Evolutionary conservation across 2,113 vertebrate species (phyloP).

Genomic region (Ictidomys tridecemlineatus): DNA sequence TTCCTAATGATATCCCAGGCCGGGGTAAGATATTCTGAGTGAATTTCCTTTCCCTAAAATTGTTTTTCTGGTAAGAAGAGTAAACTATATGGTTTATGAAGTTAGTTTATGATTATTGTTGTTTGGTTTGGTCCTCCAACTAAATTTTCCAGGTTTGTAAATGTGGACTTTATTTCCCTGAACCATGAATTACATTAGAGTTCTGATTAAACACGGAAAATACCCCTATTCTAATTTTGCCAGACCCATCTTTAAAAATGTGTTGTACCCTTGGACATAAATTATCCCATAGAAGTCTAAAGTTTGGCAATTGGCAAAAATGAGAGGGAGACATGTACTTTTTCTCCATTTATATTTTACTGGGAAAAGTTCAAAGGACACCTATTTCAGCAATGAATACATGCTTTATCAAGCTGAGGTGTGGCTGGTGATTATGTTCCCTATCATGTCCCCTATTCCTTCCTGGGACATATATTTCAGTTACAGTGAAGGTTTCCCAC

Average conservation of each 20-base stretch:
- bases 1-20: conserved; percentile 89
- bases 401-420: not conserved
- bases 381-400: not conserved
- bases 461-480: not conserved
- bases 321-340: not conserved
- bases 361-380: not conserved
- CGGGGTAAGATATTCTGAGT: conserved; percentile 82
- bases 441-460: not conserved
- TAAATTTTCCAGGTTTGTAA: not conserved
- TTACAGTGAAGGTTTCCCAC: not conserved
- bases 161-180: not conserved
- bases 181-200: not conserved
- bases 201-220: not conserved
- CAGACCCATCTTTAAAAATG: not conserved
- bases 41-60: not conserved
- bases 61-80: not conserved
- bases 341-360: not conserved
- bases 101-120: not conserved
- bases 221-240: not conserved
- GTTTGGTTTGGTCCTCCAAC: not conserved
- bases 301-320: not conserved
- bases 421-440: not conserved
- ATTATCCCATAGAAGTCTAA: conserved; percentile 25
- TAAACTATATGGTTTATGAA: not conserved
- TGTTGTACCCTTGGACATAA: not conserved